Conservation (phyloP, 92 coral and sea anemone species). For the Phenganax subtilis region DNA sequence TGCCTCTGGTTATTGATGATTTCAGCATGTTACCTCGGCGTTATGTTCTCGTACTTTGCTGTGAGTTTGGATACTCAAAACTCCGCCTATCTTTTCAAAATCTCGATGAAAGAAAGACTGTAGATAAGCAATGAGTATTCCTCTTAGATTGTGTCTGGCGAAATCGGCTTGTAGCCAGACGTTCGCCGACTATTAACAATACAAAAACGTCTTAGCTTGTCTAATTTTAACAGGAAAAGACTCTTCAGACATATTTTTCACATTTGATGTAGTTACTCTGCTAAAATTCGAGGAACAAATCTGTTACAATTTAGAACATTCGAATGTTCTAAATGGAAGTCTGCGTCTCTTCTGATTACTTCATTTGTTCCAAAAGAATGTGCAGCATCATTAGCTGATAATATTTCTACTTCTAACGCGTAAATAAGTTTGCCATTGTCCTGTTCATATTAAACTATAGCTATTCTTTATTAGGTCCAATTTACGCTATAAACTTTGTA, state of each 20-base stretch:
- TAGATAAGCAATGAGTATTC: neutral
- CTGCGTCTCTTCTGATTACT: neutral
- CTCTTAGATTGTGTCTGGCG: neutral
- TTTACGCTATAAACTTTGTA: too few relatives aligned
- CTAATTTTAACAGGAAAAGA: conserved; percentile 20
- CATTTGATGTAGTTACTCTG: neutral
- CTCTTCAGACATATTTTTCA: conserved; percentile 1
- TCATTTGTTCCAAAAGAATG: neutral
- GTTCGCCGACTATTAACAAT: neutral
- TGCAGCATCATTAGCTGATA: neutral
- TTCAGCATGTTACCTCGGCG: neutral
- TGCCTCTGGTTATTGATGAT: neutral
- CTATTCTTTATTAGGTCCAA: too few relatives aligned
- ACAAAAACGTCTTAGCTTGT: conserved; percentile 15
- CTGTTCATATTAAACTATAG: neutral
- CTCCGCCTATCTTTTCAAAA: conserved; percentile 3
- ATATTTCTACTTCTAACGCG: neutral
- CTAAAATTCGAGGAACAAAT: neutral
- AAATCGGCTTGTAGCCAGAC: neutral
- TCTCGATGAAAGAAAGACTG: neutral
- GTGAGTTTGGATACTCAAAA: neutral
- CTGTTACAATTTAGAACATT: neutral
- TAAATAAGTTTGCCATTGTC: neutral
- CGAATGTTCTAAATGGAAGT: neutral
- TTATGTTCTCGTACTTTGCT: neutral